A percentile compares a stretch with the other conserved stretches of the same genome.
Evolutionary conservation across 2,888 invertebrate genomes (phyloP).

Genomic region (Drosophila greeni): DNA sequence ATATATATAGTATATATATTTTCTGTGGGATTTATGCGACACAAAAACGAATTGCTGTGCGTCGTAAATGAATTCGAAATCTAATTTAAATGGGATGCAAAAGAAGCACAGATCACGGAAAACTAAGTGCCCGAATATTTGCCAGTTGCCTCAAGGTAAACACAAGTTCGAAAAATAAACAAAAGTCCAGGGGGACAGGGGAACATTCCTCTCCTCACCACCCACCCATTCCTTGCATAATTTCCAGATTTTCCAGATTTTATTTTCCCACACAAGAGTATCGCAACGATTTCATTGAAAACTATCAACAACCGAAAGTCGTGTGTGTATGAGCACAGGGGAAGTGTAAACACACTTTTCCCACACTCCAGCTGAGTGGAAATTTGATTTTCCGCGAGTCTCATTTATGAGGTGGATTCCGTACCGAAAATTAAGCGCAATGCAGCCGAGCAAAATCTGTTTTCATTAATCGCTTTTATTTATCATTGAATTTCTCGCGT

Average conservation of each 20-base stretch:
- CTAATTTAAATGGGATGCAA: conserved; percentile 20
- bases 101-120: conserved; percentile 54
- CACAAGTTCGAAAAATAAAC: conserved; percentile 57
- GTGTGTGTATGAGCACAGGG: conserved; percentile 17
- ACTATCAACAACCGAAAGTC: conserved; percentile 20
- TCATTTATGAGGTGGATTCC: conserved; percentile 28
- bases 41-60: conserved; percentile 34
- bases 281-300: conserved; percentile 52
- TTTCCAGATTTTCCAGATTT: conserved; percentile 49
- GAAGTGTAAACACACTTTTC: conserved; percentile 40
- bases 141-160: conserved; percentile 49
- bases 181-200: conserved; percentile 25
- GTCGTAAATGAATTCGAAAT: conserved; percentile 36
- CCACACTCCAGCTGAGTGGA: conserved; percentile 25
- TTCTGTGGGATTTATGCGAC: conserved; percentile 38
- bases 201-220: conserved; percentile 2
- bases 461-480: conserved; percentile 51
- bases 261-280: conserved; percentile 33
- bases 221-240: conserved; percentile 44
- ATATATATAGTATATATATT: background rate
- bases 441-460: conserved; percentile 30
- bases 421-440: conserved; percentile 13
- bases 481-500: conserved; percentile 40
- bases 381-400: conserved; percentile 24
- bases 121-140: conserved; percentile 62